Base-by-base conservation (phyloP, 2,113 vertebrate species). In the Triplophysa rosa region DNA sequence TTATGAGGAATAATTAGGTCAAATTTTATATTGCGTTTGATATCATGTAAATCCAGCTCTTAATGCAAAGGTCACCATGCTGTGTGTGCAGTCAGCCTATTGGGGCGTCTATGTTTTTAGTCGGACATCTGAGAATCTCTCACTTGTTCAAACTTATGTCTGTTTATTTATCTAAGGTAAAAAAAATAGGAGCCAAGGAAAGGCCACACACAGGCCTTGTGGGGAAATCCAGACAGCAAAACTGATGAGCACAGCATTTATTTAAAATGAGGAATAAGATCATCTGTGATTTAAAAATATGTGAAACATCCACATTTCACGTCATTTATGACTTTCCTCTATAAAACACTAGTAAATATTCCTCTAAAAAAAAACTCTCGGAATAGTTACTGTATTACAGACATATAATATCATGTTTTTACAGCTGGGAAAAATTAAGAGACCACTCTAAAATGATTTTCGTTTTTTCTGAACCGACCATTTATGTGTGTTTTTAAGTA, bases 271-370 rank as follows among this genome's bases (percentile, higher is more conserved):
- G 40, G 23, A 63, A 47, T 24, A 26, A 10, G 21, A 8, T 74
- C 23, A 74, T 47, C 33, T 17, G 49, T 54, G 58, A 47, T 29
- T 24, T 47, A 63, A 58, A 14, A 24, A 11, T 37, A 6, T 62
- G 23, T 62, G 58, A 40, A 74, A 74, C 56, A 62, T 62, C 61
- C 4, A 58, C 54, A 10, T 58, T 58, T 58, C 33, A 37, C 33
- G 1, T 37, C 33, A 37, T 37, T 37, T 37, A 37, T 37, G 33
- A 37, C 33, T 37, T 37, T 37, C 33, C 33, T 37, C 33, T 7
- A 37, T 37, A 37, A 37, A 37, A 37, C 33, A 37, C 33, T 0
- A 37, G 33, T 8, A 7, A 37, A 37, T 37, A 29, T 29, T 29
- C 29, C 0, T 29, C 29, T 4, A 8, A 8, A 1, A 37, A 33